These are phyloP conservation scores for Mus minutoides DNA, from an alignment of 2,797 vertebrate genomes.

Conservation along the genomic window DNA sequence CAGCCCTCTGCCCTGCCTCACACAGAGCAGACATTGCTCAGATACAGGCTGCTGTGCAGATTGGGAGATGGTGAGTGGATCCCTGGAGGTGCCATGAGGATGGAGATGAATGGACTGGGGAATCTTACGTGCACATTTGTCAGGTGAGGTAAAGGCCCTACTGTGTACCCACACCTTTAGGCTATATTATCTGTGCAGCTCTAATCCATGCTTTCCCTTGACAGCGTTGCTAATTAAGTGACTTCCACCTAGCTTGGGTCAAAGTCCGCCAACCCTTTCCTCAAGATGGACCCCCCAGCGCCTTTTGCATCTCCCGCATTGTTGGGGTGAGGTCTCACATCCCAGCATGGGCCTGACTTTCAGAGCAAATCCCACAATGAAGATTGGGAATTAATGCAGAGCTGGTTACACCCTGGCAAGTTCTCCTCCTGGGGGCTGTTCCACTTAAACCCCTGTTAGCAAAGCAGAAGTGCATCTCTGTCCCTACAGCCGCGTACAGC, in stretches of 20 bases:
- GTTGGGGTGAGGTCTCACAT: not conserved
- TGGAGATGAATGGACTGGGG: not conserved
- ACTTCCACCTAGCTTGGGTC: accelerated
- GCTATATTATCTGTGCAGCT: not conserved
- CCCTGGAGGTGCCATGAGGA: not conserved
- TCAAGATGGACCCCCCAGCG: not conserved
- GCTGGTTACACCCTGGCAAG: not conserved
- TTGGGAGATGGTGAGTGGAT: too few species aligned
- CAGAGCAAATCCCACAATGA: not conserved
- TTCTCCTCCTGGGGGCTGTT: not conserved
- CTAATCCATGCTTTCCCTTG: not conserved
- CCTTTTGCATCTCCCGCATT: not conserved
- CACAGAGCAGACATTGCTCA: not conserved
- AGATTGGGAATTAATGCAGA: not conserved
- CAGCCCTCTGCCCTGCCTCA: not conserved
- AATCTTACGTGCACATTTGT: too few species aligned
- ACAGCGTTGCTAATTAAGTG: not conserved
- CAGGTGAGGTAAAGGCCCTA: not conserved
- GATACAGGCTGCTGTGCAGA: not conserved
- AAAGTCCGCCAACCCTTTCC: too few species aligned
- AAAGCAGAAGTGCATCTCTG: not conserved
- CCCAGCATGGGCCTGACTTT: too few species aligned
- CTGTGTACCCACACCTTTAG: accelerated
- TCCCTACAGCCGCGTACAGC: not conserved
- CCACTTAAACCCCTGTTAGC: not conserved